Base-by-base conservation (phyloP, 2,113 vertebrate species). In the Dipodomys spectabilis region DNA sequence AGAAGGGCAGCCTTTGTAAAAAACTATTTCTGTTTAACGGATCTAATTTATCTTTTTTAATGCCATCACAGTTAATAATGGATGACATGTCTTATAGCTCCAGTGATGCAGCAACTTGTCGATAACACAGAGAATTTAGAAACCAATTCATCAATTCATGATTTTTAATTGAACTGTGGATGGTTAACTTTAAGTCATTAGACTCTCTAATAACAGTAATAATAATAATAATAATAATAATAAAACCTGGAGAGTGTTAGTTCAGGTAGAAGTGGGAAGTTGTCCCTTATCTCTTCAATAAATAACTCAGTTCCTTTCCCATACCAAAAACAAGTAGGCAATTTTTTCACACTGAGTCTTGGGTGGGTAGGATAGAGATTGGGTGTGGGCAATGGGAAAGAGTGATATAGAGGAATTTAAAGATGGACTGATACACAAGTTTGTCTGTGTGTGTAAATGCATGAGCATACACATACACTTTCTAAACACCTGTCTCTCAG, bases 61-160 rank as follows among this genome's bases (percentile, higher is more conserved):
- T 62, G 15, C 45, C 32, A 83, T 86, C 91, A 91, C 83, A 86
- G 57, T 81, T 71, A 79, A 85, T 88, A 95, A 87, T 86, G 69
- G 85, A 69, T 91, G 80, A 39, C 85, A 93, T 82, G 86, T 62
- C 83, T n/a, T 49, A 78, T 20, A 95, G 88, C 87, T 81, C 71
- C 69, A 82, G 16, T 84, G 86, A 95, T 92, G 82, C 79, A 89
- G 86, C 82, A 94, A 93, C 39, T 73, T 96, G 84, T 91, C 74
- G 1, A 91, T 95, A 97, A 94, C 65, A 87, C 65, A 88, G 88
- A 87, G 77, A 93, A 94, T 92, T 96, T 95, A 96, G 95, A 97
- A 95, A 94, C 81, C n/a, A 92, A 92, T 60, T 88, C 10, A 93
- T 82, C 93, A 86, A 93, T 95, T 95, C 67, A 88, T 72, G 16